phyloP scores from a whole-genome alignment of 2,113 vertebrate species.

The Hyperoodon ampullatus region DNA sequence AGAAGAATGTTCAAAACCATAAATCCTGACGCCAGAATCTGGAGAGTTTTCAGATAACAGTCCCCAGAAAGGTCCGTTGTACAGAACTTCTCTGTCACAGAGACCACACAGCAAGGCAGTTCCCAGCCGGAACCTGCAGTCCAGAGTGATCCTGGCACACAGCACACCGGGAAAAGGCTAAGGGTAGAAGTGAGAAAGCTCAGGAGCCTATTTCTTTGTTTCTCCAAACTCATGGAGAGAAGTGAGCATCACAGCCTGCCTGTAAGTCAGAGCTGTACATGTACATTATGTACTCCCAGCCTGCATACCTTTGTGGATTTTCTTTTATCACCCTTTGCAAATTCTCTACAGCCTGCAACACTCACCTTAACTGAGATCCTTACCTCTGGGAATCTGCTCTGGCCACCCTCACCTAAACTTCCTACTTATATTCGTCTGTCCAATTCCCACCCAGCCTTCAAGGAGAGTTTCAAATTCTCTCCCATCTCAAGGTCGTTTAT shows the following conservation, averaged over 20 bases:
- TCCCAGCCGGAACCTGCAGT: background rate
- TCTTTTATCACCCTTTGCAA: background rate
- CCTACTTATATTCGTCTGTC: background rate
- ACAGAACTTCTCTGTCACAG: background rate
- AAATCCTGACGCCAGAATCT: background rate
- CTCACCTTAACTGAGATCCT: background rate
- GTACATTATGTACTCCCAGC: background rate
- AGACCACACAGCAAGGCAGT: background rate
- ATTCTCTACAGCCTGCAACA: background rate
- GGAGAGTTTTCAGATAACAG: background rate
- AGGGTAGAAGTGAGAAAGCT: background rate
- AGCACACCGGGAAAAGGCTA: background rate
- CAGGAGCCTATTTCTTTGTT: background rate
- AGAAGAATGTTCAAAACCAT: background rate
- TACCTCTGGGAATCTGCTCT: background rate
- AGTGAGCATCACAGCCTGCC: background rate
- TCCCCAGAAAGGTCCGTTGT: background rate
- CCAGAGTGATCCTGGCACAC: background rate
- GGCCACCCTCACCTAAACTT: background rate
- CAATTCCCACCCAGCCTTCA: background rate
- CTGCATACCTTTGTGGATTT: background rate
- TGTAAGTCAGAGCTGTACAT: background rate
- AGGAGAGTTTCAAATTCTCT: background rate
- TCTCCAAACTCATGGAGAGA: background rate
- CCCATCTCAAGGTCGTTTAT: background rate